Evolutionary conservation across 2,113 vertebrate genomes (phyloP).

Genomic region (Uropsilus gracilis): DNA sequence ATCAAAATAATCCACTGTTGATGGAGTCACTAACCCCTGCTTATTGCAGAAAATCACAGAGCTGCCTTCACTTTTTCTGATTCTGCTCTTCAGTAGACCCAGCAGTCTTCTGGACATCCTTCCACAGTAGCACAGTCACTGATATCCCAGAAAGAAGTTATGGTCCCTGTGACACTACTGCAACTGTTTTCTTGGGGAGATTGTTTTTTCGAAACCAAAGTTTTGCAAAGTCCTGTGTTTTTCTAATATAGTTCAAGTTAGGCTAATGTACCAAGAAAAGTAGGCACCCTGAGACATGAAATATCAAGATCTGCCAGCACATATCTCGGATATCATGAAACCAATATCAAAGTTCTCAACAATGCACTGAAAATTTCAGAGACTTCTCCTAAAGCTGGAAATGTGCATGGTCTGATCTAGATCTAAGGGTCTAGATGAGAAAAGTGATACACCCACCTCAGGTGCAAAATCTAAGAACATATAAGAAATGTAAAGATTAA

Average conservation of each 20-base stretch:
- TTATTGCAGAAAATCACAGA: neutral
- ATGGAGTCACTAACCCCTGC: conserved; percentile 24
- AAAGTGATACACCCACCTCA: neutral
- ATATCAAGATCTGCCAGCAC: neutral
- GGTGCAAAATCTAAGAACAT: neutral
- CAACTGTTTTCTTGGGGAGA: neutral
- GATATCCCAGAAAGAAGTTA: neutral
- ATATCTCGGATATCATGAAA: neutral
- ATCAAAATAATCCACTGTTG: neutral
- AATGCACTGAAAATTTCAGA: neutral
- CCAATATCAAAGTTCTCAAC: neutral
- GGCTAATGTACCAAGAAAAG: neutral
- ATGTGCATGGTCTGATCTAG: neutral
- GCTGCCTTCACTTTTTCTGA: neutral
- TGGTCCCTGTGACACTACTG: neutral
- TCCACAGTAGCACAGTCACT: neutral
- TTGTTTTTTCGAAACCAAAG: neutral
- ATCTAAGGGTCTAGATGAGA: neutral
- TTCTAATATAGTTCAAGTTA: neutral
- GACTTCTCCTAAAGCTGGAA: neutral
- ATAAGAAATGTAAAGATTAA: neutral
- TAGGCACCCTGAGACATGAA: neutral
- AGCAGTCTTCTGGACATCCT: neutral
- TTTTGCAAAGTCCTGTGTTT: neutral
- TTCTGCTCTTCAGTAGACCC: neutral